phyloP scores from a whole-genome alignment of 2,888 invertebrate species.

The Rhaphigaster nebulosa region DNA sequence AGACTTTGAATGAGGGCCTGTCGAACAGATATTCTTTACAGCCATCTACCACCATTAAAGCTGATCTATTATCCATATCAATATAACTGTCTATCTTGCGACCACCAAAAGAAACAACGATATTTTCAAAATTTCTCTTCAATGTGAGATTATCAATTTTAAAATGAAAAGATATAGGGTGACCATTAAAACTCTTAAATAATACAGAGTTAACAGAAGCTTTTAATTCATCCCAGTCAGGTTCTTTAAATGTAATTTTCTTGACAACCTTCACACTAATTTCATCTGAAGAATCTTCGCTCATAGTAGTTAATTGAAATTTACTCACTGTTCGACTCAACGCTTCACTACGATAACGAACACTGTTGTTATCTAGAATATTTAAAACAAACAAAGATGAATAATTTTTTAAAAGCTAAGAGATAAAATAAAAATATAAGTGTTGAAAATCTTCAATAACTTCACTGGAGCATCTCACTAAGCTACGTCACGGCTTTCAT shows the following conservation, averaged over 20 bases:
- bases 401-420: background rate
- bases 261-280: background rate
- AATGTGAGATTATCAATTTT: background rate
- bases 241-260: background rate
- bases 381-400: background rate
- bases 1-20: slow-evolving; percentile 41
- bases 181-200: slow-evolving; percentile 15
- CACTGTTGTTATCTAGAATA: background rate
- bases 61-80: slow-evolving; percentile 20
- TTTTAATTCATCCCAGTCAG: slow-evolving; percentile 5
- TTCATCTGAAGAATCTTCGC: background rate
- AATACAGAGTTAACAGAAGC: background rate
- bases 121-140: slow-evolving; percentile 48
- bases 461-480: background rate
- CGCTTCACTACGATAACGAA: background rate
- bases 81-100: background rate
- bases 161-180: slow-evolving; percentile 38
- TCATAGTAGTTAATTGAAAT: background rate
- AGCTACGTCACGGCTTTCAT: background rate
- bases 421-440: background rate
- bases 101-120: slow-evolving; percentile 25
- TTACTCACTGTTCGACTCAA: background rate
- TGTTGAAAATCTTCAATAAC: background rate
- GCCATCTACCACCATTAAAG: slow-evolving; percentile 38
- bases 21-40: background rate